Conservation (phyloP, 1,140 invertebrate genomes). For the Nasonia giraulti region DNA sequence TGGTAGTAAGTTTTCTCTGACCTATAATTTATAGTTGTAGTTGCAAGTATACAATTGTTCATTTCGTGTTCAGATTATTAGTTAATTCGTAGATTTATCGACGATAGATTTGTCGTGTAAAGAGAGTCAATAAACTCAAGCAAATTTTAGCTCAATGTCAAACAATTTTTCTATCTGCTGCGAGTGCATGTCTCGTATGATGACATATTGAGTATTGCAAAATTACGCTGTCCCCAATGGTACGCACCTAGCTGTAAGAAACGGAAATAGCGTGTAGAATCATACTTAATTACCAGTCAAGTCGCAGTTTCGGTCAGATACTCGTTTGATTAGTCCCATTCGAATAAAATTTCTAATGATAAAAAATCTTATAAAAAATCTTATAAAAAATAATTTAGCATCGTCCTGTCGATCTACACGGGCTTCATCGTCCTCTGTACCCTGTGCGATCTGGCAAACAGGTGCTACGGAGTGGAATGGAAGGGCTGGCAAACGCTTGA, state of each 20-base stretch:
- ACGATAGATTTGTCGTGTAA: too few species aligned
- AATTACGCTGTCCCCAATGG: too few species aligned
- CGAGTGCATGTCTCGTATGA: too few species aligned
- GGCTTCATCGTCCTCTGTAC: constrained; percentile 25
- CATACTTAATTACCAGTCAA: neutral
- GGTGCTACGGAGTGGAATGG: neutral
- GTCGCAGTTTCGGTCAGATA: neutral
- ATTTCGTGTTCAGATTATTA: too few species aligned
- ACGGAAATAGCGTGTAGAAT: neutral
- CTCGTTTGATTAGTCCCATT: neutral
- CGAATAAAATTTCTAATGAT: too few species aligned
- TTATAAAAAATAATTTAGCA: constrained; percentile 14
- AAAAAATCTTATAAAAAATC: neutral
- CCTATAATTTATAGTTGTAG: neutral
- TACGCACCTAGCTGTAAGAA: too few species aligned
- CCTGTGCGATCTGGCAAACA: neutral
- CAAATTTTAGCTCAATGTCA: too few species aligned
- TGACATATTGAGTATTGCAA: too few species aligned
- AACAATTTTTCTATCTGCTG: too few species aligned
- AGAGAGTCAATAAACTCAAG: too few species aligned
- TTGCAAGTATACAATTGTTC: too few species aligned
- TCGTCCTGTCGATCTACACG: neutral
- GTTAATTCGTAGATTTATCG: too few species aligned
- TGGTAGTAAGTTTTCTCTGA: constrained; percentile 3
- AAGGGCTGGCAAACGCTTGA: neutral